Conservation (phyloP, 2,113 vertebrate species). For the Protobothrops mucrosquamatus region DNA sequence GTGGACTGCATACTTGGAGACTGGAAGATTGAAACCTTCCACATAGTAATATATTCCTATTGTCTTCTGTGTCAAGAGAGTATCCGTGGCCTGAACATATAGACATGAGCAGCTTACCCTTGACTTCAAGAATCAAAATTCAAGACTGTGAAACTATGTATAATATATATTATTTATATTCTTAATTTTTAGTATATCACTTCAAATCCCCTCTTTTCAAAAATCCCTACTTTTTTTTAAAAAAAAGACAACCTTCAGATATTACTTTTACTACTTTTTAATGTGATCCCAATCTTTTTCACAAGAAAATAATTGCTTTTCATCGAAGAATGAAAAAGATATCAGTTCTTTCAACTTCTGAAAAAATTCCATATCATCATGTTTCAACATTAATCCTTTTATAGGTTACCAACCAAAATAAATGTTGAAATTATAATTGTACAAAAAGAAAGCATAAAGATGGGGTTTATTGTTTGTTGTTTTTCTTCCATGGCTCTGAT, state of each 20-base stretch:
- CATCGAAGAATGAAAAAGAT: slow-evolving; percentile 3
- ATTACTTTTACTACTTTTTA: slow-evolving; percentile 20
- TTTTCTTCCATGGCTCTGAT: slow-evolving; percentile 24
- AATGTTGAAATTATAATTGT: not conserved
- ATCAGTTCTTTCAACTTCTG: slow-evolving; percentile 23
- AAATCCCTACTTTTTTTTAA: not conserved
- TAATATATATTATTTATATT: no score
- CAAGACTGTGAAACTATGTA: no score
- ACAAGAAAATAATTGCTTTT: not conserved
- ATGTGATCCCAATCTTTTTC: not conserved
- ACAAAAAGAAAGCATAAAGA: slow-evolving; percentile 61
- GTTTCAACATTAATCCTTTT: slow-evolving; percentile 10
- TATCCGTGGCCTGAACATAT: no score
- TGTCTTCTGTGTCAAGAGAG: no score
- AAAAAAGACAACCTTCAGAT: slow-evolving; percentile 8
- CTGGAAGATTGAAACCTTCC: not conserved
- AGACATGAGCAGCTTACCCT: no score
- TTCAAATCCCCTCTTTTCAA: not conserved
- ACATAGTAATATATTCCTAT: no score
- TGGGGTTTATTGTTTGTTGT: not conserved
- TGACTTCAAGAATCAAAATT: no score
- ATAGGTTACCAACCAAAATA: slow-evolving; percentile 34
- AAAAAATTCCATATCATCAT: slow-evolving; percentile 3
- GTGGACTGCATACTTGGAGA: not conserved
- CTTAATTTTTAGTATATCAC: no score